These are phyloP conservation scores for Sminthurides aquaticus DNA, from an alignment of 2,888 invertebrate genomes.

Conservation along the genomic window DNA sequence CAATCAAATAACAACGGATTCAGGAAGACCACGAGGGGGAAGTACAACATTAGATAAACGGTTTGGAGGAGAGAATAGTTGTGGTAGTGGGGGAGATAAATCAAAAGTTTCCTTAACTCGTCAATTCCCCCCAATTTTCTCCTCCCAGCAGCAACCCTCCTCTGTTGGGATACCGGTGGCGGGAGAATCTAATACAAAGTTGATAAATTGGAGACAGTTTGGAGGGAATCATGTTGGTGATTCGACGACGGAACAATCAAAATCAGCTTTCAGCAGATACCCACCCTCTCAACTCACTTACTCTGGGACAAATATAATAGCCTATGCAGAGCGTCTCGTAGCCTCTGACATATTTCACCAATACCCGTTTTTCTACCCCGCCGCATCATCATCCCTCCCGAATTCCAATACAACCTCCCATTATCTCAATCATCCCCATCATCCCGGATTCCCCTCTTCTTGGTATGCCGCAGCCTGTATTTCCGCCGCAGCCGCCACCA, in stretches of 20 bases:
- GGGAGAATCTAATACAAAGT: conserved; percentile 8
- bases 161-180: not conserved
- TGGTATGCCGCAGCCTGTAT: conserved; percentile 48
- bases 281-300: conserved; percentile 53
- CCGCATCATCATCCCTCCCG: conserved; percentile 2
- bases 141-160: not conserved
- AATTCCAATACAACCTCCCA: conserved; percentile 1
- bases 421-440: conserved; percentile 28
- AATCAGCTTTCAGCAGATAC: conserved; percentile 80
- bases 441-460: conserved; percentile 47
- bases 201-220: not conserved
- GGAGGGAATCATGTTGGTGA: conserved; percentile 6
- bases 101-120: not conserved
- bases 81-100: not conserved
- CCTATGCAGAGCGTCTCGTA: conserved; percentile 44
- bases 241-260: conserved; percentile 46
- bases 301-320: conserved; percentile 29
- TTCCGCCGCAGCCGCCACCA: conserved; percentile 45
- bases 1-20: too few relatives aligned
- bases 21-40: not conserved
- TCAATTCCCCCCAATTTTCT: conserved; percentile 19
- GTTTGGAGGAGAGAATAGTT: not conserved
- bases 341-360: conserved; percentile 67
- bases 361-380: conserved; percentile 69
- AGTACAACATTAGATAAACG: not conserved